phyloP scores from a whole-genome alignment of 2,888 invertebrate genomes.

The Xiphydria camelus region DNA sequence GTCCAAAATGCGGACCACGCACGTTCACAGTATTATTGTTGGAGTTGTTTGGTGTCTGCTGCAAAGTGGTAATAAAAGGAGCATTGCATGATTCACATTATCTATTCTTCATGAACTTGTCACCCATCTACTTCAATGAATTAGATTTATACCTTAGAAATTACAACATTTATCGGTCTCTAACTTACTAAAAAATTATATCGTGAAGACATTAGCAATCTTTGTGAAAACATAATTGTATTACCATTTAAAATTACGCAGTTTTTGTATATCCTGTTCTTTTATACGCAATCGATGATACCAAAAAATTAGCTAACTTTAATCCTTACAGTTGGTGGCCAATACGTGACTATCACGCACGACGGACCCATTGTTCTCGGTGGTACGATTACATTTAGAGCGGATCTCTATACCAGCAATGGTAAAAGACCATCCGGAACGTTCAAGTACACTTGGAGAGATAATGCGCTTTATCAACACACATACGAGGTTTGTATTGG shows the following conservation, averaged over 20 bases:
- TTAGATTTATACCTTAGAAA: neutral
- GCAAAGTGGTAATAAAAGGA: neutral
- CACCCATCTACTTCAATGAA: neutral
- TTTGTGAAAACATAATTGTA: neutral
- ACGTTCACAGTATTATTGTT: neutral
- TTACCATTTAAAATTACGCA: too few species aligned
- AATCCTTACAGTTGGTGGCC: slow-evolving; percentile 19
- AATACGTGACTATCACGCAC: slow-evolving; percentile 62
- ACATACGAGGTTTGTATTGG: slow-evolving; percentile 56
- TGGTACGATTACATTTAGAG: slow-evolving; percentile 71
- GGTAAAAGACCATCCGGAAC: slow-evolving; percentile 54
- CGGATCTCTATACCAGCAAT: slow-evolving; percentile 60
- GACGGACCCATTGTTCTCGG: slow-evolving; percentile 75
- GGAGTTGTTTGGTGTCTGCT: neutral
- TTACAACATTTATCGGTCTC: too few species aligned
- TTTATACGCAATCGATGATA: too few species aligned
- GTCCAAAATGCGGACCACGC: neutral
- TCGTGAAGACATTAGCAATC: too few species aligned
- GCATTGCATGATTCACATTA: neutral
- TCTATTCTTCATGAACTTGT: neutral
- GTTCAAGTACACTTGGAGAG: slow-evolving; percentile 66
- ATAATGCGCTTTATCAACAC: slow-evolving; percentile 64
- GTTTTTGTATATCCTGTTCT: too few species aligned
- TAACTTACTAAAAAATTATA: too few species aligned
- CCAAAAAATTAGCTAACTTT: too few species aligned